Base-by-base conservation (phyloP, 2,113 vertebrate genomes). In the Neomonachus schauinslandi region DNA sequence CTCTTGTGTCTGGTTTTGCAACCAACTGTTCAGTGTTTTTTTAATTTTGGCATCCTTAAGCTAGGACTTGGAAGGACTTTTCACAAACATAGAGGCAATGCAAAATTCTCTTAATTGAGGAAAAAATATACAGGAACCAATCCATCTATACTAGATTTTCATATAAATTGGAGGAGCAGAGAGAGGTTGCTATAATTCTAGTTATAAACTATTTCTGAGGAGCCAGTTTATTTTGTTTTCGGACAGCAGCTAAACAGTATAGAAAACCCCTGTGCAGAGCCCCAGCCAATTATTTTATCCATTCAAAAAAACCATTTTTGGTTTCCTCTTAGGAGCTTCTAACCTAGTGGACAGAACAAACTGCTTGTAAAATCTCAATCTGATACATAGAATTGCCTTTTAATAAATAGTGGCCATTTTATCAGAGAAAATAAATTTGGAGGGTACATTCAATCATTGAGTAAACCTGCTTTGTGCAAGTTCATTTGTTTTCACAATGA, bases 351-450 rank as follows among this genome's bases (percentile, higher is more conserved):
- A 36, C 12, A 72, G 18, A 94, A 79, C 9, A 83, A 94, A 74
- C 33, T 83, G 67, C 83, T 91, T 97, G 9, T 89, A 91, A 92
- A 82, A 81, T 84, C 55, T 79, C 36, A 57, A 39, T 79, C 18
- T 57, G 51, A 92, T 84, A 95, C 46, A 21, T 10, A 88, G 55
- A 87, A 92, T 46, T 79, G 12, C 33, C 69, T 92, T 94, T 93
- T 92, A 89, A 93, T 94, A 74, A 83, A 96, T 81, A 1, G 53
- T 53, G 28, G 19, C 39, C 36, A 82, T 77, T 81, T 84, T 83
- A 69, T 65, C 65, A 71, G 42, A 92, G 79, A 91, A 96, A 81
- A 82, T 31, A 63, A 79, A 92, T 85, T 57, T 49, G 9, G 59
- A 94, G 15, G 14, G 22, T 31, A 51, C 61, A 63, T 69, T 63